Evolutionary conservation across 1,140 invertebrate genomes (phyloP).

Genomic region (Caerostris darwini): DNA sequence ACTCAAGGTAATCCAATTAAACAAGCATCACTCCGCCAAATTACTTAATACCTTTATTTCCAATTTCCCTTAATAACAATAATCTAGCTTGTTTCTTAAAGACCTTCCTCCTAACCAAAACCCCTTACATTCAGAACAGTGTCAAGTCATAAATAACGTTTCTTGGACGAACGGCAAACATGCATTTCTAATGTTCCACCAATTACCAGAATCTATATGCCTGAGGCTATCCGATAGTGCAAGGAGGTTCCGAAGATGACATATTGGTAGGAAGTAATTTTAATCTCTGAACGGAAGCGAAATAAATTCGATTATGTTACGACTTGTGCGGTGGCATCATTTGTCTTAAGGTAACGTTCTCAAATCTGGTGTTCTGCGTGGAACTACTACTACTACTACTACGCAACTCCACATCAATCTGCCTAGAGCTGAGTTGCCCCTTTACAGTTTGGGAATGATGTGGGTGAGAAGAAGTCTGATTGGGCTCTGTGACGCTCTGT

Average conservation of each 20-base stretch:
- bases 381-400: too few species aligned
- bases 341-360: slow-evolving; percentile 22
- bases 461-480: too few species aligned
- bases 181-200: neutral
- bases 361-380: slow-evolving; percentile 41
- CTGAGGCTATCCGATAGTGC: neutral
- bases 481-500: too few species aligned
- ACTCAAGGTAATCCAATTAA: too few species aligned
- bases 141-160: slow-evolving; percentile 46
- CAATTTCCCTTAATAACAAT: too few species aligned
- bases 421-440: too few species aligned
- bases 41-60: too few species aligned
- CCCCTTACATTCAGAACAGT: neutral
- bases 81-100: too few species aligned
- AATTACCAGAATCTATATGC: slow-evolving; percentile 30
- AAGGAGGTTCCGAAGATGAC: slow-evolving; percentile 24
- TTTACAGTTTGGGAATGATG: too few species aligned
- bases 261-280: slow-evolving; percentile 45
- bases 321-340: slow-evolving; percentile 48
- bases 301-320: slow-evolving; percentile 53
- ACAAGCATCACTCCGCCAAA: too few species aligned
- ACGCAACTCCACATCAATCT: too few species aligned
- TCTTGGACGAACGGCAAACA: slow-evolving; percentile 27
- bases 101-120: too few species aligned
- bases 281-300: slow-evolving; percentile 47